phyloP scores from a whole-genome alignment of 2,113 vertebrate species.

The Halichoeres trimaculatus region DNA sequence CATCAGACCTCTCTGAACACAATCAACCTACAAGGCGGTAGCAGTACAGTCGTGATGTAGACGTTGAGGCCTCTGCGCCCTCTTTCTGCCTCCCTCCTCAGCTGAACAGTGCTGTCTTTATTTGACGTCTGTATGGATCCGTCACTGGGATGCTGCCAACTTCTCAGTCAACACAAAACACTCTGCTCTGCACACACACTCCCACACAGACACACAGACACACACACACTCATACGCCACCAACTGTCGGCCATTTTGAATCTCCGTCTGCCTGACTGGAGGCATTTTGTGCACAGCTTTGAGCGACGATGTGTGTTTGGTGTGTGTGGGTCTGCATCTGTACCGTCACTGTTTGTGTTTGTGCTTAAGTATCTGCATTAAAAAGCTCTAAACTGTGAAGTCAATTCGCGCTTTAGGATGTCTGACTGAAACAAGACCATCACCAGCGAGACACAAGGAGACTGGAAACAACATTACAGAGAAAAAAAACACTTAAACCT shows the following conservation, averaged over 20 bases:
- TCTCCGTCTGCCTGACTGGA: conserved; percentile 65
- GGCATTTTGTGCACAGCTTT: conserved; percentile 71
- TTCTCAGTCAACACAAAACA: conserved; percentile 67
- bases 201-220: conserved; percentile 32
- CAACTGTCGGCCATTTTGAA: conserved; percentile 72
- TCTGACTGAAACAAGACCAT: conserved; percentile 22
- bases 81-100: conserved; percentile 30
- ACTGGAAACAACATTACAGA: background rate
- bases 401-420: conserved; percentile 45
- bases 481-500: background rate
- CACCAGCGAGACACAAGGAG: background rate
- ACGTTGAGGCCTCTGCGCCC: conserved; percentile 24
- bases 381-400: conserved; percentile 42
- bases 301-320: conserved; percentile 61
- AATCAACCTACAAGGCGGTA: conserved; percentile 40
- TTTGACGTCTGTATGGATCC: conserved; percentile 66
- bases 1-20: background rate
- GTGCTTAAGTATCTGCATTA: conserved; percentile 40
- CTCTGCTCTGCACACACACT: conserved; percentile 42
- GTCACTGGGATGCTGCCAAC: conserved; percentile 67
- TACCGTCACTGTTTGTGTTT: conserved; percentile 54
- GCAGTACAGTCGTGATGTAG: conserved; percentile 10
- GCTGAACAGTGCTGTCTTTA: conserved; percentile 66
- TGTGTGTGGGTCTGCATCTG: conserved; percentile 24
- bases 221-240: conserved; percentile 1